phyloP scores from a whole-genome alignment of 2,113 vertebrate genomes.

The Thermophis baileyi region DNA sequence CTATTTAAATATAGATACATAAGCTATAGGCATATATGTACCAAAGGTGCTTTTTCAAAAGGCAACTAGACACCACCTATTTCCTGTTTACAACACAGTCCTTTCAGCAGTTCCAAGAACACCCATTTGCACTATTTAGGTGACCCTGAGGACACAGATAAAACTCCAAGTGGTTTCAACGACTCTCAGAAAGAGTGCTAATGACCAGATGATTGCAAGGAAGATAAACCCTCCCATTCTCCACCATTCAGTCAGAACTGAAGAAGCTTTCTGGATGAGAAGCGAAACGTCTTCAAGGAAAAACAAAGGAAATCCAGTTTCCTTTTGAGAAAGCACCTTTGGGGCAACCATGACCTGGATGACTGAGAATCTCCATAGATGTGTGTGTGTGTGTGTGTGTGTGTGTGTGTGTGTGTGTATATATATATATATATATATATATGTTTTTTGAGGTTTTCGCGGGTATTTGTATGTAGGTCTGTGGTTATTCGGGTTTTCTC shows the following conservation, averaged over 20 bases:
- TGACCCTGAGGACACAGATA: not conserved
- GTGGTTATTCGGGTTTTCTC: too few species aligned
- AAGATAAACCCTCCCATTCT: not conserved
- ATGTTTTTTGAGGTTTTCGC: too few species aligned
- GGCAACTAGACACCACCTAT: not conserved
- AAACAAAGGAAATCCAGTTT: not conserved
- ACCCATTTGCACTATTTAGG: not conserved
- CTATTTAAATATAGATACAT: constrained; percentile 21
- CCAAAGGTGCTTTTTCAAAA: not conserved
- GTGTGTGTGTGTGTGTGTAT: fast-evolving
- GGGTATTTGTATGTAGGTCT: too few species aligned
- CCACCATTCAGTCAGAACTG: not conserved
- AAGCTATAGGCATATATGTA: not conserved
- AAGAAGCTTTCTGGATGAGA: not conserved
- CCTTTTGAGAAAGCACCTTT: not conserved
- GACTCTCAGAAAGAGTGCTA: not conserved
- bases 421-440: too few species aligned
- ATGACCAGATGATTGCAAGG: not conserved
- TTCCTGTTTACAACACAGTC: not conserved
- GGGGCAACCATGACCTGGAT: not conserved
- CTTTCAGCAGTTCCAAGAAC: not conserved
- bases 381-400: not conserved
- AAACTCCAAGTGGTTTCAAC: not conserved
- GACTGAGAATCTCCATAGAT: not conserved
- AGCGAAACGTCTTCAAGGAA: not conserved